Base-by-base conservation (phyloP, 2,797 vertebrate genomes). In the Lagodon rhomboides region DNA sequence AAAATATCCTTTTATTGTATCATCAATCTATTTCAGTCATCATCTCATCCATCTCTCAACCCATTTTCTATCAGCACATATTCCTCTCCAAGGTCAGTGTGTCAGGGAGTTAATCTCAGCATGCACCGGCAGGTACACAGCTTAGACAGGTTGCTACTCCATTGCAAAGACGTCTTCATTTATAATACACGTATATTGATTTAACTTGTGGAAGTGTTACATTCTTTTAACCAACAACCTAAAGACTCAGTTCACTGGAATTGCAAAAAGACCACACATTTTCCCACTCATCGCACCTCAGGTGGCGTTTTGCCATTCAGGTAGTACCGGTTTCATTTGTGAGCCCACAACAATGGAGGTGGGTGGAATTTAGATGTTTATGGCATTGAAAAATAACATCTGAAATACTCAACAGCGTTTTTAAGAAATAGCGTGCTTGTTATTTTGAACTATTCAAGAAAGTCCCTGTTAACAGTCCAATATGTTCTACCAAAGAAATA, bases 71-170 rank as follows among this genome's bases (percentile, higher is more conserved):
- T 69, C 17, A 43, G 38, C 17, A 60, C 46, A 18, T 11, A 43
- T 50, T 71, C n/a, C 20, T 65, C 47, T 43, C 47, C 18, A 44
- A 51, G 58, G 51, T 46, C 27, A 49, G 25, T 3, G 7, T 49
- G 23, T 17, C n/a, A 12, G 11, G 27, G 25, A 60, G 46, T 16
- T 23, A 15, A 34, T 78, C 61, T 51, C 76, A 68, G 59, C 43
- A 50, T 67, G 56, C 49, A 71, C 58, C 12, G 23, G 46, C 44
- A 30, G 41, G 13, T 30, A 18, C 64, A 64, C n/a, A 41, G 25
- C 63, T 38, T 18, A 8, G 10, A 62, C 3, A 18, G 25, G 38
- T 15, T 25, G 25, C 5, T 13, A 44, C 11, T 41, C 13, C 16
- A 15, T 65, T 43, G 16, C 46, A 34, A 23, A 16, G 20, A 56